Evolutionary conservation across 2,113 vertebrate species (phyloP).

Genomic region (Tauraco erythrolophus): DNA sequence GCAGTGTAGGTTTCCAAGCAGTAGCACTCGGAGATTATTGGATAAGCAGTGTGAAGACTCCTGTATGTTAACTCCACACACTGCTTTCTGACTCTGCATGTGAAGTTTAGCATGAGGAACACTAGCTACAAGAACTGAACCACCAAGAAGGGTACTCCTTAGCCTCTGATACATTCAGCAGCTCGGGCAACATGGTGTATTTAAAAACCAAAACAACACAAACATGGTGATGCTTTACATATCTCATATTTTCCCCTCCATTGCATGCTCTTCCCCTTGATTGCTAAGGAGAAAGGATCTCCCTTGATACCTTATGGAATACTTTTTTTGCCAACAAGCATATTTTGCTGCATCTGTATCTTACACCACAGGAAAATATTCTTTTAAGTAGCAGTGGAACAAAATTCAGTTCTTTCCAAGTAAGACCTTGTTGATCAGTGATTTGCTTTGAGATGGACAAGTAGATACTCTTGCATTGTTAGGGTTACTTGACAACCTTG

Average conservation of each 20-base stretch:
- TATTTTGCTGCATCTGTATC: background rate
- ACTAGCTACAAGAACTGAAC: background rate
- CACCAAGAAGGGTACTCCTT: background rate
- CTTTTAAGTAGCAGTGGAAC: background rate
- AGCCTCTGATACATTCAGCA: background rate
- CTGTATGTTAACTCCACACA: fast-evolving
- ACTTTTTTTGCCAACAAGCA: background rate
- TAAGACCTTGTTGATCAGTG: background rate
- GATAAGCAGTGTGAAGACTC: background rate
- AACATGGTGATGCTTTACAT: background rate
- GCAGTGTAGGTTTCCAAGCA: background rate
- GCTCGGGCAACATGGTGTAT: background rate
- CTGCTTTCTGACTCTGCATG: background rate
- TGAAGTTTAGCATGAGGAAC: background rate
- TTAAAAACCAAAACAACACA: background rate
- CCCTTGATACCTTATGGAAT: background rate
- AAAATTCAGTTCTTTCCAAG: background rate
- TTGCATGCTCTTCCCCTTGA: background rate
- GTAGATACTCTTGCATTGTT: background rate
- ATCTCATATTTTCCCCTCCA: background rate
- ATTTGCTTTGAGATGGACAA: background rate
- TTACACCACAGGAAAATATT: background rate
- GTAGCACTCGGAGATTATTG: background rate
- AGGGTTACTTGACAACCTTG: background rate
- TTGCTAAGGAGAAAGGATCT: background rate